phyloP scores from a whole-genome alignment of 2,888 invertebrate genomes.

The Cheilosia grossa region DNA sequence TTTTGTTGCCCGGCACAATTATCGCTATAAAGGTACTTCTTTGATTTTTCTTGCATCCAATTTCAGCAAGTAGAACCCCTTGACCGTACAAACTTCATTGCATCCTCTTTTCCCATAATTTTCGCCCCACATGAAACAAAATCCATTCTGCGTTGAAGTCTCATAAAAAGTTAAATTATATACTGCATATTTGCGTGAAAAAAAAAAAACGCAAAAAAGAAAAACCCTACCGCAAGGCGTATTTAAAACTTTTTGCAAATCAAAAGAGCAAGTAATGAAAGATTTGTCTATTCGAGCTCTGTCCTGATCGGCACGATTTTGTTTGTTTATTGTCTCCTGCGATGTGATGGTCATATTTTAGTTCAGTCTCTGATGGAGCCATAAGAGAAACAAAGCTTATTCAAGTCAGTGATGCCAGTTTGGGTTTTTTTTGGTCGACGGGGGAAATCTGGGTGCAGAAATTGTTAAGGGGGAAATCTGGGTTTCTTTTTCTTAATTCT shows the following conservation, averaged over 20 bases:
- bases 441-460: too few relatives aligned
- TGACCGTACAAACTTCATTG: too few relatives aligned
- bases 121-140: constrained; percentile 7
- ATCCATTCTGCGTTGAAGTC: constrained; percentile 20
- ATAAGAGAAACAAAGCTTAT: constrained; percentile 10
- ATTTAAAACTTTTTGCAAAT: constrained; percentile 25
- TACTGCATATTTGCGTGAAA: constrained; percentile 26
- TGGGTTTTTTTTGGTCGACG: too few relatives aligned
- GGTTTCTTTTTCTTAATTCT: too few relatives aligned
- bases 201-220: constrained; percentile 13
- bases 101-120: too few relatives aligned
- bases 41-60: too few relatives aligned
- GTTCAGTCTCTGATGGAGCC: constrained; percentile 2
- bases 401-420: too few relatives aligned
- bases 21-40: too few relatives aligned
- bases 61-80: too few relatives aligned
- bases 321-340: constrained; percentile 12
- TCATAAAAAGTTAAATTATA: constrained; percentile 23
- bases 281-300: constrained; percentile 8
- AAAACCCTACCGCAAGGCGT: constrained; percentile 12
- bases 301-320: constrained; percentile 22
- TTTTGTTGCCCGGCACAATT: constrained; percentile 14
- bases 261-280: constrained; percentile 23
- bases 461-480: too few relatives aligned
- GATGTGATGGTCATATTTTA: constrained; percentile 7